Percentiles rank a stretch among this genome's conserved stretches.
phyloP scores from a whole-genome alignment of 2,888 invertebrate genomes.

The Netelia fuscicornis region DNA sequence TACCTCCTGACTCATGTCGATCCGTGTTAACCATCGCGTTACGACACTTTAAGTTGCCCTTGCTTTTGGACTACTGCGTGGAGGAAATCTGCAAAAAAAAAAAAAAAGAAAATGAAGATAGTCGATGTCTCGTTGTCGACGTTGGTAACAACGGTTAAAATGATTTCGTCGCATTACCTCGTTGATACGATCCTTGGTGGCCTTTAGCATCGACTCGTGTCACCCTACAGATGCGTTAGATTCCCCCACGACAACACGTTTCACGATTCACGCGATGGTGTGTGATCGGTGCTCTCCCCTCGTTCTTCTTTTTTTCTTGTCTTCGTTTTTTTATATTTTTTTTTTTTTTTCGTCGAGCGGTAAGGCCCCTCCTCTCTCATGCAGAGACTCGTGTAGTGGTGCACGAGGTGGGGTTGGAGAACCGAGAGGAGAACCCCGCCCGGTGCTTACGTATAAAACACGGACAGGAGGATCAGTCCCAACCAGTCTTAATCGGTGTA shows the following conservation, averaged over 20 bases:
- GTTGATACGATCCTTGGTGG: background rate
- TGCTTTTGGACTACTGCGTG: too few relatives aligned
- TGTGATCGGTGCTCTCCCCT: slow-evolving; percentile 44
- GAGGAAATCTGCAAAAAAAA: background rate
- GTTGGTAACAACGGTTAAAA: slow-evolving; percentile 3
- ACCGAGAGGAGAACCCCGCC: slow-evolving; percentile 78
- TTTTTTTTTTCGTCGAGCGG: background rate
- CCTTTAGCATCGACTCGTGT: background rate
- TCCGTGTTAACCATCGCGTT: too few relatives aligned
- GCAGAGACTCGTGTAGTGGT: slow-evolving; percentile 18
- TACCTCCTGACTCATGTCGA: too few relatives aligned
- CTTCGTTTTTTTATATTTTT: background rate
- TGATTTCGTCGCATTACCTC: slow-evolving; percentile 22
- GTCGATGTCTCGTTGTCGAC: background rate
- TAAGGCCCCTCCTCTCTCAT: background rate
- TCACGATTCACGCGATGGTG: slow-evolving; percentile 16
- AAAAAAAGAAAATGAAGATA: slow-evolving; percentile 28
- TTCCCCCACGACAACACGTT: background rate
- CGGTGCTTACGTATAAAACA: slow-evolving; percentile 82
- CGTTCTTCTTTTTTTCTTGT: slow-evolving; percentile 17
- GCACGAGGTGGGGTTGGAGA: slow-evolving; percentile 39
- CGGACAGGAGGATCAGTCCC: slow-evolving; percentile 78
- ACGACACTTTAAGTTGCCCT: too few relatives aligned
- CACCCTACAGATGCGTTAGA: background rate
- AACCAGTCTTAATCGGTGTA: slow-evolving; percentile 83